Conservation (phyloP, 2,888 invertebrate genomes). For the Kryphioiulus occultus region DNA sequence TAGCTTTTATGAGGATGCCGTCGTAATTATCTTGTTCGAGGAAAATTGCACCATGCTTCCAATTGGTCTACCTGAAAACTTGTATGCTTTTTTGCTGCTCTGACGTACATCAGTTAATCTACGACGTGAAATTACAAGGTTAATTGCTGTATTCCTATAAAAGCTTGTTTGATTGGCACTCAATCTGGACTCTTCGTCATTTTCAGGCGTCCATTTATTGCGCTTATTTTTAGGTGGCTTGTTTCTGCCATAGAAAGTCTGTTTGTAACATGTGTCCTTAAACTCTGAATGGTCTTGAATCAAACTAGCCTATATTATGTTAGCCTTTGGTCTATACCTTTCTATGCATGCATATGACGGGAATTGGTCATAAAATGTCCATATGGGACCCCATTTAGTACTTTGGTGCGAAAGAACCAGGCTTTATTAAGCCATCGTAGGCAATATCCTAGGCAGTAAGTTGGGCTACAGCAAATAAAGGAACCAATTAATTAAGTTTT, state of each 20-base stretch:
- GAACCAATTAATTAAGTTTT: slow-evolving; percentile 2
- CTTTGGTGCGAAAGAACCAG: background rate
- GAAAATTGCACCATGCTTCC: background rate
- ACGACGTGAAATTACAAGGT: background rate
- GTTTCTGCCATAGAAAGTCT: background rate
- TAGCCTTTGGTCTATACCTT: background rate
- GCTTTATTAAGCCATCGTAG: background rate
- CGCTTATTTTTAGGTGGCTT: background rate
- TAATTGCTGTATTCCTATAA: background rate
- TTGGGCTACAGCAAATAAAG: background rate
- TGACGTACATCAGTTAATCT: background rate
- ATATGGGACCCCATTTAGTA: background rate
- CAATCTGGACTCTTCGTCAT: background rate
- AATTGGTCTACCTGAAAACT: background rate
- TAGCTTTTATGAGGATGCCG: background rate
- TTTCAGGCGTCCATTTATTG: background rate
- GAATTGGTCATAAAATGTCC: background rate
- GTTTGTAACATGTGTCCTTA: background rate
- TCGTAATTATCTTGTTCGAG: background rate
- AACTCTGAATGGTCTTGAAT: background rate
- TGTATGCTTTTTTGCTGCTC: background rate
- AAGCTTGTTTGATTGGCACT: slow-evolving; percentile 11
- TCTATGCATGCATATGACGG: background rate
- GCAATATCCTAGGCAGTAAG: slow-evolving; percentile 5
- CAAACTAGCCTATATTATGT: background rate